Percentiles rank a stretch among this genome's conserved stretches.
Evolutionary conservation across 1,140 invertebrate genomes (phyloP).

Genomic region (Campoletis sonorensis): DNA sequence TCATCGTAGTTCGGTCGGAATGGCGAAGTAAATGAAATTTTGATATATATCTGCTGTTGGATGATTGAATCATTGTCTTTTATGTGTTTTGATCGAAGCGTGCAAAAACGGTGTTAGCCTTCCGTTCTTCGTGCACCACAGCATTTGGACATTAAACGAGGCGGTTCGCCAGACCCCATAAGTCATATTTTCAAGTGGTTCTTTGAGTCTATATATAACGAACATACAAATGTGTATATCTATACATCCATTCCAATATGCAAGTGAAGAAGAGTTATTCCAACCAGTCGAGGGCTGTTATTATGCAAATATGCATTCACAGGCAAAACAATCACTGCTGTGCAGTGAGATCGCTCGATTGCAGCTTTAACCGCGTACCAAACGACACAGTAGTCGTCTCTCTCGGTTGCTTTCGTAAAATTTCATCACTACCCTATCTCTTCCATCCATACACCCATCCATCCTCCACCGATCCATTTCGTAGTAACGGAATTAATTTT

Average conservation of each 20-base stretch:
- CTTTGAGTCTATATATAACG: not conserved
- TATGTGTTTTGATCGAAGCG: slow-evolving; percentile 13
- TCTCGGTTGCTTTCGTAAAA: not conserved
- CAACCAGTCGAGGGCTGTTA: slow-evolving; percentile 44
- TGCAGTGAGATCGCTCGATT: slow-evolving; percentile 38
- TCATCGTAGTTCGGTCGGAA: not conserved
- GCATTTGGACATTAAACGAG: slow-evolving; percentile 8
- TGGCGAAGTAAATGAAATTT: not conserved
- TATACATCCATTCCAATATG: slow-evolving; percentile 18
- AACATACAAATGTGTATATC: not conserved
- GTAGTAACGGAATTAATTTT: slow-evolving; percentile 2
- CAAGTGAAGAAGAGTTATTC: slow-evolving; percentile 43
- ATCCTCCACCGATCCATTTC: not conserved
- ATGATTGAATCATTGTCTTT: slow-evolving; percentile 12
- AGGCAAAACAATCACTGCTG: slow-evolving; percentile 46
- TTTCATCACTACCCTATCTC: slow-evolving; percentile 17
- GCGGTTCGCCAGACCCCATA: slow-evolving; percentile 28
- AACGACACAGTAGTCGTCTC: slow-evolving; percentile 25
- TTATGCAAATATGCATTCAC: slow-evolving; percentile 47
- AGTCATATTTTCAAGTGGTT: slow-evolving; percentile 44
- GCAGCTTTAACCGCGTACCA: slow-evolving; percentile 18
- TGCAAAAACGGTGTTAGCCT: slow-evolving; percentile 16
- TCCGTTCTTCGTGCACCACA: not conserved
- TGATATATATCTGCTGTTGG: not conserved
- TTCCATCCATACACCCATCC: not conserved